These are phyloP conservation scores for Pachydiplax longipennis DNA, from an alignment of 2,888 invertebrate genomes.

Conservation along the genomic window DNA sequence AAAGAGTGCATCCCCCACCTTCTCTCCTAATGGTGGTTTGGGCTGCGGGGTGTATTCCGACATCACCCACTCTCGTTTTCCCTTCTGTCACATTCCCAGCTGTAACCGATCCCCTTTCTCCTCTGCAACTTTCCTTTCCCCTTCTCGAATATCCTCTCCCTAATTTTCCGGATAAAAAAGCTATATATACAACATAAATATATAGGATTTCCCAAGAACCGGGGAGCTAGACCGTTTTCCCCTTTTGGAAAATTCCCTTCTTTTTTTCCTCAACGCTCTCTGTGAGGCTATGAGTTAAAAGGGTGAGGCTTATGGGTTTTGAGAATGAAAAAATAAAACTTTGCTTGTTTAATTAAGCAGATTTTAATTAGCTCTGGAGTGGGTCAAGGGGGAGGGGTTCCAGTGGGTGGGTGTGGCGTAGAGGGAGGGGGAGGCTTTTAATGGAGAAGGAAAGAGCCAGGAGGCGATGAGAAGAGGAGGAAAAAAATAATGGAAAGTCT, in stretches of 20 bases:
- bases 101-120: background rate
- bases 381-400: slow-evolving; percentile 43
- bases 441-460: background rate
- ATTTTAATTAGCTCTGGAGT: slow-evolving; percentile 49
- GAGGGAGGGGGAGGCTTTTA: background rate
- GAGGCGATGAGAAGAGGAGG: background rate
- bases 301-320: slow-evolving; percentile 40
- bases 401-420: slow-evolving; percentile 39
- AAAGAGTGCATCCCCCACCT: background rate
- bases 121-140: background rate
- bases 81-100: background rate
- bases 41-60: background rate
- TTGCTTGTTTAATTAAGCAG: slow-evolving; percentile 49
- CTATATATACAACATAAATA: background rate
- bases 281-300: slow-evolving; percentile 25
- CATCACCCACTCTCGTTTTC: background rate
- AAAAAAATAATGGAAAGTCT: background rate
- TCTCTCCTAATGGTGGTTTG: background rate
- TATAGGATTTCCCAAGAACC: background rate
- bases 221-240: background rate
- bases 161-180: background rate
- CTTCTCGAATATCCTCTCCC: background rate
- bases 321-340: slow-evolving; percentile 28
- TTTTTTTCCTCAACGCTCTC: background rate
- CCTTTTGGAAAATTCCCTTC: background rate